Percentiles rank a stretch among this genome's conserved stretches.
These are phyloP conservation scores for Conus betulinus DNA, from an alignment of 1,140 invertebrate genomes.

Conservation along the genomic window DNA sequence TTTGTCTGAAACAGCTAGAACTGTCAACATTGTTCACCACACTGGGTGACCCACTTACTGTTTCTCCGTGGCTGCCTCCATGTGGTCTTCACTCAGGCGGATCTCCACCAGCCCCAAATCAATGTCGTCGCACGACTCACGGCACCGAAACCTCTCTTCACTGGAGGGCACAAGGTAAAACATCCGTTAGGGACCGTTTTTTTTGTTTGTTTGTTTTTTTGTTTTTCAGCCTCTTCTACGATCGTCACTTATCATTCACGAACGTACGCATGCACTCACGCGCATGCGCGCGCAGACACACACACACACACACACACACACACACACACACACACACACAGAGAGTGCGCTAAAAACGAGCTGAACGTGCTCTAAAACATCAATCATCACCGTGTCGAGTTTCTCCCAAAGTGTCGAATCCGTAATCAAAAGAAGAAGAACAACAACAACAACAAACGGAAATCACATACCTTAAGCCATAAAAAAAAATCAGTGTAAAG, in stretches of 20 bases:
- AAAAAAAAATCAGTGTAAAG: too few relatives aligned
- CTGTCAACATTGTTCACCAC: too few relatives aligned
- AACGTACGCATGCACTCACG: constrained; percentile 15
- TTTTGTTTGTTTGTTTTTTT: too few relatives aligned
- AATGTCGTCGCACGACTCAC: constrained; percentile 41
- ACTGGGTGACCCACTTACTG: background rate
- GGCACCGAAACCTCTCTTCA: constrained; percentile 38
- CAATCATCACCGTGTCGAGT: too few relatives aligned
- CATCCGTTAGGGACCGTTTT: too few relatives aligned
- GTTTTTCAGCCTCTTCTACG: too few relatives aligned
- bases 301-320: constrained; percentile 16
- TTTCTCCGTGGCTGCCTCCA: background rate
- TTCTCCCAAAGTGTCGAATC: too few relatives aligned
- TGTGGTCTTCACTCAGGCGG: constrained; percentile 16
- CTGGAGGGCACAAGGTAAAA: background rate
- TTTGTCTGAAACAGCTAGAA: too few relatives aligned
- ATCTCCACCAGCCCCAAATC: constrained; percentile 57
- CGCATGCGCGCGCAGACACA: background rate
- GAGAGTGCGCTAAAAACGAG: background rate
- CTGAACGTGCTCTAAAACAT: too few relatives aligned
- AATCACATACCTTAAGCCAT: too few relatives aligned
- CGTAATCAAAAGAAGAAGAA: too few relatives aligned
- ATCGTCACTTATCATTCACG: background rate
- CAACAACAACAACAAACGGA: too few relatives aligned
- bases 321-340: background rate